Evolutionary conservation across 2,797 vertebrate genomes (phyloP).

Genomic region (Brachymystax lenok): DNA sequence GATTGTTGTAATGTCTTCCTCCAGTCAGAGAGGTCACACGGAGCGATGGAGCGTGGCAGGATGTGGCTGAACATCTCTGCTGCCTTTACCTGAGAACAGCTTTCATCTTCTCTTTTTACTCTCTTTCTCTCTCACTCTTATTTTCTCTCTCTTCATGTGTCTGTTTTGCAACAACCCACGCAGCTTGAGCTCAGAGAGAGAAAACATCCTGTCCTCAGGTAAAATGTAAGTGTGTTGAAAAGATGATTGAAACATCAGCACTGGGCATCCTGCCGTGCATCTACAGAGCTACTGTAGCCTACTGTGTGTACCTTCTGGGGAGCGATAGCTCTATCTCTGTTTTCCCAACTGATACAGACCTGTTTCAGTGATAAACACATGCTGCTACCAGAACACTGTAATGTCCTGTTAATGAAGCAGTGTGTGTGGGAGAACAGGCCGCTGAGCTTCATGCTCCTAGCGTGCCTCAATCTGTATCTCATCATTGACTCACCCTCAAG

Average conservation of each 20-base stretch:
- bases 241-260: constrained; percentile 29
- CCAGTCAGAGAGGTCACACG: constrained; percentile 34
- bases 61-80: constrained; percentile 58
- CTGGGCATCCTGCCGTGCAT: background rate
- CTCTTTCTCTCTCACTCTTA: constrained; percentile 23
- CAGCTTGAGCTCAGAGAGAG: constrained; percentile 24
- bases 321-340: background rate
- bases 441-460: constrained; percentile 20
- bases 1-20: constrained; percentile 36
- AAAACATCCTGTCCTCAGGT: constrained; percentile 24
- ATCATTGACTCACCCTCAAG: constrained; percentile 20
- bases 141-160: constrained; percentile 39
- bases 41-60: constrained; percentile 52
- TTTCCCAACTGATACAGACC: background rate
- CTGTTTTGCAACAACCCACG: constrained; percentile 53
- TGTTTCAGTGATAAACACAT: background rate
- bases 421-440: background rate
- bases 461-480: constrained; percentile 17
- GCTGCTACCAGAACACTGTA: background rate
- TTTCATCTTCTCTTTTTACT: constrained; percentile 37
- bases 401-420: background rate
- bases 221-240: background rate
- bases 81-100: constrained; percentile 39
- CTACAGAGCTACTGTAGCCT: background rate
- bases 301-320: background rate